phyloP scores from a whole-genome alignment of 2,888 invertebrate genomes.

The Cantharis nigra region DNA sequence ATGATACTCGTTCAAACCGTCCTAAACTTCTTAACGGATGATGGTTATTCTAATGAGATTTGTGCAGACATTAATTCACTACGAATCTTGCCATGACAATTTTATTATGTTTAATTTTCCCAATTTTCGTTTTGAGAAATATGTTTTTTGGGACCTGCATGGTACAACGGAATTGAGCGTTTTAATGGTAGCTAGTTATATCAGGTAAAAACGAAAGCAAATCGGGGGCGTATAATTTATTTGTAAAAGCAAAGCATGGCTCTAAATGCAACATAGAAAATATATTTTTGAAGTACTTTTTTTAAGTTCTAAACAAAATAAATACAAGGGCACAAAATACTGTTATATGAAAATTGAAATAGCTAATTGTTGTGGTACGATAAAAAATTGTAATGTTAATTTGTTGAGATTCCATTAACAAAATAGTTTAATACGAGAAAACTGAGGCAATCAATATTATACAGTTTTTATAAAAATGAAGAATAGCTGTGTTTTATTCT shows the following conservation, averaged over 20 bases:
- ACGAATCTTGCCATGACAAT: conserved; percentile 51
- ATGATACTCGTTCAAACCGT: conserved; percentile 53
- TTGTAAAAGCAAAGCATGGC: conserved; percentile 27
- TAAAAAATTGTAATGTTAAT: conserved; percentile 36
- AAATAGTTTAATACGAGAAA: conserved; percentile 41
- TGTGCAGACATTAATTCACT: conserved; percentile 31
- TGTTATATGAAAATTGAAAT: conserved; percentile 48
- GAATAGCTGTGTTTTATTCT: conserved; percentile 56
- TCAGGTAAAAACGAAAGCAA: not conserved
- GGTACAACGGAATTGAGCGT: conserved; percentile 25
- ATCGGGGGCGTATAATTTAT: conserved; percentile 32
- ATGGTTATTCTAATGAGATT: conserved; percentile 45
- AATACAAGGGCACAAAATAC: conserved; percentile 55
- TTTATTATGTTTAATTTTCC: conserved; percentile 21
- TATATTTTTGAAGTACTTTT: conserved; percentile 35
- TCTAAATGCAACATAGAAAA: conserved; percentile 35
- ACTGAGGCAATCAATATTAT: conserved; percentile 54
- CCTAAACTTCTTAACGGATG: conserved; percentile 49
- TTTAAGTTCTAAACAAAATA: conserved; percentile 40
- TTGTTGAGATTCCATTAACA: conserved; percentile 49
- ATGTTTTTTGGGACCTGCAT: conserved; percentile 18
- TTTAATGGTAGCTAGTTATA: conserved; percentile 16
- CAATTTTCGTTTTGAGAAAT: conserved; percentile 11
- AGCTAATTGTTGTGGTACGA: conserved; percentile 51
- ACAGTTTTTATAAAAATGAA: conserved; percentile 46